A percentile compares a stretch with the other conserved stretches of the same genome.
Evolutionary conservation across 2,113 vertebrate genomes (phyloP).

Genomic region (Dendrocopos noguchii): DNA sequence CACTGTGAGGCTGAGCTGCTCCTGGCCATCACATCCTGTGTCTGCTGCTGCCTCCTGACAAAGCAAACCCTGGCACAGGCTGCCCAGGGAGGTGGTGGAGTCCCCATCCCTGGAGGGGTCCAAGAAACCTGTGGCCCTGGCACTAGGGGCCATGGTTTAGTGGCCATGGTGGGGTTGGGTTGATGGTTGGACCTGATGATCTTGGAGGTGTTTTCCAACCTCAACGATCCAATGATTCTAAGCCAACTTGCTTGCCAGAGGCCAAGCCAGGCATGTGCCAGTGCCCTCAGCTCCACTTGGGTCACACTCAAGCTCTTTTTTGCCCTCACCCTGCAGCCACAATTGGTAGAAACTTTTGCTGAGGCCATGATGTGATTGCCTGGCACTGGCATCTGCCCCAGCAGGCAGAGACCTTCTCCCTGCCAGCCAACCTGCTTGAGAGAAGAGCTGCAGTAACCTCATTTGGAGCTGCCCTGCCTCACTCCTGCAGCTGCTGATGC

Average conservation of each 20-base stretch:
- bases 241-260: not conserved
- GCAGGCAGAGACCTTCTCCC: not conserved
- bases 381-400: not conserved
- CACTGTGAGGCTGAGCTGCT: not conserved
- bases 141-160: too few relatives aligned
- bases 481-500: not conserved
- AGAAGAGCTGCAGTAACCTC: not conserved
- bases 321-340: not conserved
- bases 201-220: too few relatives aligned
- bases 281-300: not conserved
- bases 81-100: too few relatives aligned
- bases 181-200: too few relatives aligned
- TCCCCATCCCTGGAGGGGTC: too few relatives aligned
- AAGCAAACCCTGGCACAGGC: not conserved
- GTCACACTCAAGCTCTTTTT: not conserved
- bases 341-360: not conserved
- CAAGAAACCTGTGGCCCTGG: too few relatives aligned
- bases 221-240: too few relatives aligned
- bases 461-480: not conserved
- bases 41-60: not conserved
- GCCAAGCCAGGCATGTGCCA: not conserved
- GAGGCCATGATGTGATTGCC: not conserved
- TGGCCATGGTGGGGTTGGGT: too few relatives aligned
- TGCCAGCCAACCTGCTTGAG: not conserved
- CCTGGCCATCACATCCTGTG: rapidly evolving